A percentile compares a stretch with the other conserved stretches of the same genome.
Evolutionary conservation across 2,113 vertebrate genomes (phyloP).

Genomic region (Synchiropus splendidus): DNA sequence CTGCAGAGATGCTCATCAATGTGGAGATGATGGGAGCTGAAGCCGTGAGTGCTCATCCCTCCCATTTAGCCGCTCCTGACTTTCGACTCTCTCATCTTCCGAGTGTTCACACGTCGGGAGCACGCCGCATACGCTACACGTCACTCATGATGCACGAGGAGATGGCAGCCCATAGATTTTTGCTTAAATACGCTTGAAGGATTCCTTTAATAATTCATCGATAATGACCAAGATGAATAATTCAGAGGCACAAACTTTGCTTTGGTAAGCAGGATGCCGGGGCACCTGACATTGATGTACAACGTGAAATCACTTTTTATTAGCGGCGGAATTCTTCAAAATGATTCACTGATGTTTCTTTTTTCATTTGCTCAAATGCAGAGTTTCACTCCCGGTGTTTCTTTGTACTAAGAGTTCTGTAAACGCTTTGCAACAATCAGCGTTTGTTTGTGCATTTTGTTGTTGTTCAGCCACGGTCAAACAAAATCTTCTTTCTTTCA

Average conservation of each 20-base stretch:
- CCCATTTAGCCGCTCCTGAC: slow-evolving; percentile 11
- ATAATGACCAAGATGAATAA: slow-evolving; percentile 73
- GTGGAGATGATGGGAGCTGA: slow-evolving; percentile 41
- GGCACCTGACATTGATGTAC: slow-evolving; percentile 64
- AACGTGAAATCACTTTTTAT: slow-evolving; percentile 64
- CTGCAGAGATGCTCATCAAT: slow-evolving; percentile 45
- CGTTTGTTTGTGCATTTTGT: slow-evolving; percentile 29
- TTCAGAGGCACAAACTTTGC: slow-evolving; percentile 67
- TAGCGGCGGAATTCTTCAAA: slow-evolving; percentile 49
- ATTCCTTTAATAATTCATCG: slow-evolving; percentile 74
- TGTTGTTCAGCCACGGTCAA: slow-evolving; percentile 13
- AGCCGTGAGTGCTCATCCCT: slow-evolving; percentile 31
- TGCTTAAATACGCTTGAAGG: slow-evolving; percentile 68
- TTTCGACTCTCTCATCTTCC: slow-evolving; percentile 26
- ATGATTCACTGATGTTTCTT: slow-evolving; percentile 29
- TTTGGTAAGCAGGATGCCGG: slow-evolving; percentile 65
- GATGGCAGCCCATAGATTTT: slow-evolving; percentile 69
- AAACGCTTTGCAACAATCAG: background rate
- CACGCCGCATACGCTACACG: slow-evolving; percentile 39
- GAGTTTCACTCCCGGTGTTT: slow-evolving; percentile 26
- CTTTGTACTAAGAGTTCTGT: slow-evolving; percentile 12
- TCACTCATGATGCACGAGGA: slow-evolving; percentile 60
- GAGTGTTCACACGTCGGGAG: slow-evolving; percentile 45
- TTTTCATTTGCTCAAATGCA: slow-evolving; percentile 4
- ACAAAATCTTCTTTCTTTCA: too few relatives aligned